These are phyloP conservation scores for Calameuta filiformis DNA, from an alignment of 2,888 invertebrate species.

Conservation along the genomic window DNA sequence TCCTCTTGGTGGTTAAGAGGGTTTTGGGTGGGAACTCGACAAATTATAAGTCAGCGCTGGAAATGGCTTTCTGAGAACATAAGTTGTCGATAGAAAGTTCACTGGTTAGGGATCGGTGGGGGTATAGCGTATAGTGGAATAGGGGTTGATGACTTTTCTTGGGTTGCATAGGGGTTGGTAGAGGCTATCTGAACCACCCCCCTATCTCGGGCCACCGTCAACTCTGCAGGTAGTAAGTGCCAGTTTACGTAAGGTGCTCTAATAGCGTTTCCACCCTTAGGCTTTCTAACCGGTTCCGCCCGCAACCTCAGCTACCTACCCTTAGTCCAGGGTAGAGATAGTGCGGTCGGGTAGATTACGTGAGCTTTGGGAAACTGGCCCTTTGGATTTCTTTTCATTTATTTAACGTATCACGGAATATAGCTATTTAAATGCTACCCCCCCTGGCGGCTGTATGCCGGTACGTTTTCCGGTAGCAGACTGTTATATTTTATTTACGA, in stretches of 20 bases:
- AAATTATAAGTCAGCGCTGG: slow-evolving; percentile 42
- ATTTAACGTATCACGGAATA: no score
- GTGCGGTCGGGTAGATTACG: no score
- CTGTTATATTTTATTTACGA: not conserved
- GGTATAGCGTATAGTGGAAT: not conserved
- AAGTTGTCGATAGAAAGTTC: not conserved
- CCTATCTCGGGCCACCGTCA: not conserved
- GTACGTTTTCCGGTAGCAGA: not conserved
- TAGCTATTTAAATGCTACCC: no score
- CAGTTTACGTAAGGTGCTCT: not conserved
- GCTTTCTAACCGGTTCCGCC: no score
- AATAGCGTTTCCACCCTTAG: not conserved
- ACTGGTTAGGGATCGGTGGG: not conserved
- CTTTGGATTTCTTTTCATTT: no score
- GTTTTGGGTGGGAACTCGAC: slow-evolving; percentile 10
- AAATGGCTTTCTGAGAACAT: slow-evolving; percentile 37
- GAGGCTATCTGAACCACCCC: no score
- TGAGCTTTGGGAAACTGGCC: no score
- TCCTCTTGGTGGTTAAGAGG: not conserved
- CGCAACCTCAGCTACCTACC: no score
- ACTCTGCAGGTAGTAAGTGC: not conserved
- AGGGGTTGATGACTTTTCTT: not conserved
- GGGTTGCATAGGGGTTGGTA: not conserved
- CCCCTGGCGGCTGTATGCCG: no score
- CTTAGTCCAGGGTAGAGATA: no score